These are phyloP conservation scores for Clarias batrachus DNA, from an alignment of 2,113 vertebrate genomes.

Conservation along the genomic window DNA sequence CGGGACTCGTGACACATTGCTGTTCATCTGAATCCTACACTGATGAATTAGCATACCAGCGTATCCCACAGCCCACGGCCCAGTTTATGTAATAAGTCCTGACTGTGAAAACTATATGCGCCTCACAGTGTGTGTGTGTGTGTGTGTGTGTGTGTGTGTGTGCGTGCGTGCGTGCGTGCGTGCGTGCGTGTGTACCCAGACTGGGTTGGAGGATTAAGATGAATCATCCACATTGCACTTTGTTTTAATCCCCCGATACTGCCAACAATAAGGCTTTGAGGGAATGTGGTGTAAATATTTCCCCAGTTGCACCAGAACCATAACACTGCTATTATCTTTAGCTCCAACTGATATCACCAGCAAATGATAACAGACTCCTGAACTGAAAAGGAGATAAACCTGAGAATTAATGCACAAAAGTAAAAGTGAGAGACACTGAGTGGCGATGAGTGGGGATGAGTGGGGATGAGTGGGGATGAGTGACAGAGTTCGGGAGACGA, in stretches of 20 bases:
- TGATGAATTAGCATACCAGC: slow-evolving; percentile 65
- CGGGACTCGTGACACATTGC: background rate
- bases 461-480: background rate
- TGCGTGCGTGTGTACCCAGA: slow-evolving; percentile 57
- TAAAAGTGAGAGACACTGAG: background rate
- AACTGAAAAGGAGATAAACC: background rate
- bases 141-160: slow-evolving; percentile 33
- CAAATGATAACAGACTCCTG: background rate
- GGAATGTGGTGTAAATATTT: slow-evolving; percentile 51
- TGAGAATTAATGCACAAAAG: background rate
- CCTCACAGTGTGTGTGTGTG: slow-evolving; percentile 47
- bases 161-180: slow-evolving; percentile 16
- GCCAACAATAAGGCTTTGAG: slow-evolving; percentile 36
- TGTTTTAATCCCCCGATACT: slow-evolving; percentile 60
- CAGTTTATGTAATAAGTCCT: slow-evolving; percentile 66
- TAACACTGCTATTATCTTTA: slow-evolving; percentile 38
- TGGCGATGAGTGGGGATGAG: background rate
- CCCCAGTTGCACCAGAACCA: slow-evolving; percentile 45
- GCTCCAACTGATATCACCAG: slow-evolving; percentile 21
- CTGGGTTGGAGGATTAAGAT: slow-evolving; percentile 63
- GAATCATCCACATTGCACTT: slow-evolving; percentile 69
- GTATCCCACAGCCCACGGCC: slow-evolving; percentile 64
- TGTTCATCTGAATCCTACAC: slow-evolving; percentile 55
- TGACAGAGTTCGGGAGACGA: background rate
- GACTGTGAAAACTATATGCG: slow-evolving; percentile 57